Conservation (phyloP, 35 echinoderm and acorn worm genomes). For the Lytechinus variegatus region DNA sequence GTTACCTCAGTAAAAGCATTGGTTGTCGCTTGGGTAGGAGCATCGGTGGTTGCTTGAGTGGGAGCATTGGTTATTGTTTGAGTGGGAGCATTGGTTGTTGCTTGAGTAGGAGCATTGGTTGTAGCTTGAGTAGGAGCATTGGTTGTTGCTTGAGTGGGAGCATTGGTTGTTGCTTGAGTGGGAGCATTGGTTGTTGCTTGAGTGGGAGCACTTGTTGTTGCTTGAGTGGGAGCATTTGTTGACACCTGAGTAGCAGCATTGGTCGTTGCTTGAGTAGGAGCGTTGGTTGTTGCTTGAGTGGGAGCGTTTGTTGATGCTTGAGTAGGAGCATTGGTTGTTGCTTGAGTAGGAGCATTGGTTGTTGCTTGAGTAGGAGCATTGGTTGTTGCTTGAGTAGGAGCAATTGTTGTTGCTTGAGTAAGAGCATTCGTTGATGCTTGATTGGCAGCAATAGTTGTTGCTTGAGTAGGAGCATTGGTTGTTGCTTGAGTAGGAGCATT, state of each 20-base stretch:
- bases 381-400: neutral
- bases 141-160: neutral
- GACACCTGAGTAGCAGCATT: neutral
- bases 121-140: neutral
- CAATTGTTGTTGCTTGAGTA: neutral
- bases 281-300: neutral
- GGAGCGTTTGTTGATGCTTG: neutral
- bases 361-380: neutral
- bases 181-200: neutral
- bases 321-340: neutral
- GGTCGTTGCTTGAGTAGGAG: neutral
- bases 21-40: neutral
- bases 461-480: neutral
- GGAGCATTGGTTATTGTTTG: neutral
- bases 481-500: neutral
- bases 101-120: too few relatives aligned
- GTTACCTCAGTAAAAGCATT: neutral
- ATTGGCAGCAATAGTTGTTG: neutral
- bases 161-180: neutral
- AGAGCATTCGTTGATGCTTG: neutral
- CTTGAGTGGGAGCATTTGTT: neutral
- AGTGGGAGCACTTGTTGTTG: neutral
- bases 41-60: neutral
- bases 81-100: neutral
- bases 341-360: neutral